Evolutionary conservation across 2,113 vertebrate species (phyloP).

Genomic region (human): DNA sequence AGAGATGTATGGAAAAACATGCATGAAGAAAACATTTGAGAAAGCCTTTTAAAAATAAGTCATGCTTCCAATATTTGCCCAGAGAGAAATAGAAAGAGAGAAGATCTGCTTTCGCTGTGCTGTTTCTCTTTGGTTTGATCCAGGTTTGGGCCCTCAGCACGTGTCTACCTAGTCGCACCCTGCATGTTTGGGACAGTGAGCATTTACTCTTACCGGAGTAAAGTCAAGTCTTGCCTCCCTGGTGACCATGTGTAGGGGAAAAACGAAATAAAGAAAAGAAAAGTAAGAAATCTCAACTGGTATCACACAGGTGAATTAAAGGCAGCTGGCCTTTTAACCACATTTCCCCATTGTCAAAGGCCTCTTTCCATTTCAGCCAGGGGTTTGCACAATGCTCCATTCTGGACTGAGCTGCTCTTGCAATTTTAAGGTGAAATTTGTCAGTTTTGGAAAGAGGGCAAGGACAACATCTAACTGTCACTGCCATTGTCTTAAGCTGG

Average conservation of each 20-base stretch:
- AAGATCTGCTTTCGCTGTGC: rapidly evolving
- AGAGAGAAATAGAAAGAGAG: neutral
- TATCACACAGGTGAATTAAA: neutral
- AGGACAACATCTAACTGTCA: conserved; percentile 41
- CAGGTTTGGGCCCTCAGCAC: too few species aligned
- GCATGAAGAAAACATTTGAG: neutral
- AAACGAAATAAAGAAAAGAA: neutral
- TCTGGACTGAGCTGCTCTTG: conserved; percentile 6
- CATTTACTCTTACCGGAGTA: neutral
- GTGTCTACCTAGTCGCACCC: rapidly evolving
- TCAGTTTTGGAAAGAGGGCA: conserved; percentile 58
- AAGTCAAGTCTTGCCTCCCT: conserved; percentile 4
- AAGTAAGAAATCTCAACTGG: conserved; percentile 44
- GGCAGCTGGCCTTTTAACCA: neutral
- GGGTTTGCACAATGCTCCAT: neutral
- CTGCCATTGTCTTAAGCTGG: conserved; percentile 74
- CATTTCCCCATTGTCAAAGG: neutral
- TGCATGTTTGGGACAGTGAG: rapidly evolving
- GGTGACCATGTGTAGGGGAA: conserved; percentile 26
- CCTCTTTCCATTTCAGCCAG: neutral
- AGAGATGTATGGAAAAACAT: neutral
- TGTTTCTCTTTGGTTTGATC: neutral
- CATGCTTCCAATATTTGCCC: neutral
- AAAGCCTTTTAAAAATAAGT: neutral
- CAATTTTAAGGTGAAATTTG: conserved; percentile 51